Evolutionary conservation across 2,113 vertebrate species (phyloP).

Genomic region (Toxotes chatareus): DNA sequence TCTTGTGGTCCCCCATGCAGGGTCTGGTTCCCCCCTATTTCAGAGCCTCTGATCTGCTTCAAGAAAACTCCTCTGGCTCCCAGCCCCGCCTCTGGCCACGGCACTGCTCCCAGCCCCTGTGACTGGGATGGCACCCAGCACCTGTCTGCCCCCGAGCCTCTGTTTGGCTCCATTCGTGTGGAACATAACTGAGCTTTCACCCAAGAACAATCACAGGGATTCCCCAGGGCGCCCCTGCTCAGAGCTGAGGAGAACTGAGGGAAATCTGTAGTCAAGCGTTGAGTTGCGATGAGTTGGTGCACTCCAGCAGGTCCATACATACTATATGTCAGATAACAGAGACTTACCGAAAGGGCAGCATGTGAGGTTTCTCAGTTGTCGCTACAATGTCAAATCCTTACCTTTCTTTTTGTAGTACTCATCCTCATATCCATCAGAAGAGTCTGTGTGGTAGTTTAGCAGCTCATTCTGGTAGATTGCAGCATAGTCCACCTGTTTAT

Average conservation of each 20-base stretch:
- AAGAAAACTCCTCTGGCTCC: slow-evolving; percentile 41
- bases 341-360: slow-evolving; percentile 23
- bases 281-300: background rate
- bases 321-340: background rate
- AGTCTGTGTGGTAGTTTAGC: slow-evolving; percentile 88
- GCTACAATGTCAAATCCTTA: slow-evolving; percentile 59
- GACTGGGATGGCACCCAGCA: slow-evolving; percentile 71
- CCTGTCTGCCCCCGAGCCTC: slow-evolving; percentile 62
- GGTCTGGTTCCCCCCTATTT: background rate
- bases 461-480: slow-evolving; percentile 91
- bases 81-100: slow-evolving; percentile 22
- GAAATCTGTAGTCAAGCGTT: background rate
- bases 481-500: slow-evolving; percentile 88
- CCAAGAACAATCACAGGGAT: slow-evolving; percentile 72
- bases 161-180: slow-evolving; percentile 74
- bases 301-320: background rate
- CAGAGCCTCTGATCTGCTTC: slow-evolving; percentile 15
- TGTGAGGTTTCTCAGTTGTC: background rate
- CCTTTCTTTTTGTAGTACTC: slow-evolving; percentile 97
- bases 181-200: slow-evolving; percentile 77
- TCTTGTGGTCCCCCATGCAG: background rate
- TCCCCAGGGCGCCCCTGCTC: slow-evolving; percentile 29
- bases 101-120: slow-evolving; percentile 28
- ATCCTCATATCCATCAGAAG: slow-evolving; percentile 89
- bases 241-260: slow-evolving; percentile 7